phyloP scores from a whole-genome alignment of 2,888 invertebrate genomes.

The Selenia dentaria region DNA sequence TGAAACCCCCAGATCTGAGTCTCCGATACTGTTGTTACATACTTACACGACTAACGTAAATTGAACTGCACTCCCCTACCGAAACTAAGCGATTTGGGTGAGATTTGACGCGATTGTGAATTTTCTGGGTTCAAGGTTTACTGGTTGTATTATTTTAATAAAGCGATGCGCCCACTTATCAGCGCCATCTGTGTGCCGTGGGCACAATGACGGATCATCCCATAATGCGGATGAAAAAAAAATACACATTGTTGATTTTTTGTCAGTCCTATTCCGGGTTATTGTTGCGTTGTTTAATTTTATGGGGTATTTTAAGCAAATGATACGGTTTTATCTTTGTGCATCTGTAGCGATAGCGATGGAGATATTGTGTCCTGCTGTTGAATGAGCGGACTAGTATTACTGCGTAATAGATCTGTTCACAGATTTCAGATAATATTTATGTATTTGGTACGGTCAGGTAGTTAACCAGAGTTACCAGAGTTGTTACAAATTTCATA shows the following conservation, averaged over 20 bases:
- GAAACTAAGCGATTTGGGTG: conserved; percentile 12
- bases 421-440: conserved; percentile 30
- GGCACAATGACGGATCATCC: conserved; percentile 81
- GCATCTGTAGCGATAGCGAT: conserved; percentile 56
- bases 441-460: neutral
- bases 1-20: conserved; percentile 65
- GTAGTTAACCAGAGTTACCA: neutral
- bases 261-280: conserved; percentile 63
- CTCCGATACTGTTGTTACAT: conserved; percentile 62
- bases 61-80: conserved; percentile 47
- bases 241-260: conserved; percentile 56
- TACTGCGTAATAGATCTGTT: conserved; percentile 37
- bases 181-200: conserved; percentile 70
- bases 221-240: conserved; percentile 75
- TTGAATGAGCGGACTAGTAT: conserved; percentile 43
- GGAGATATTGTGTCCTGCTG: conserved; percentile 44
- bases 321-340: conserved; percentile 78
- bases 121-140: conserved; percentile 43
- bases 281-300: conserved; percentile 79
- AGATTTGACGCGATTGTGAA: conserved; percentile 8
- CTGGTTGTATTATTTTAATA: conserved; percentile 71
- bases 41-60: conserved; percentile 44
- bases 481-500: too few species aligned
- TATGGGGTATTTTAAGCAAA: conserved; percentile 82
- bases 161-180: conserved; percentile 75